These are phyloP conservation scores for Botia almorhae DNA, from an alignment of 2,797 vertebrate genomes.

Conservation along the genomic window DNA sequence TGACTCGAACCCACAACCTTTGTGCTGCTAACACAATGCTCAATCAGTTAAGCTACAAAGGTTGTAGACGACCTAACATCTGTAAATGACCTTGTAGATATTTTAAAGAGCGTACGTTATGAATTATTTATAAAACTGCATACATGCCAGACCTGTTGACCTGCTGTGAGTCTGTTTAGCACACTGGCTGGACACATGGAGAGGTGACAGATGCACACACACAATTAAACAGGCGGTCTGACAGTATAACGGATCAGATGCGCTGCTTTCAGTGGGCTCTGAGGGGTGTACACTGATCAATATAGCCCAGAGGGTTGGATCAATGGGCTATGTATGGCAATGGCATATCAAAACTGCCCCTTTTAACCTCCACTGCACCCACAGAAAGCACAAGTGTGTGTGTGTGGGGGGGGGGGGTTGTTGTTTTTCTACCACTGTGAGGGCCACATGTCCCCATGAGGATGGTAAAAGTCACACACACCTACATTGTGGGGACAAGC, in stretches of 20 bases:
- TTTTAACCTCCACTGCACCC: background rate
- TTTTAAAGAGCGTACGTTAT: background rate
- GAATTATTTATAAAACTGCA: constrained; percentile 34
- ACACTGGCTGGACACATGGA: background rate
- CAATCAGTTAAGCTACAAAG: too few relatives aligned
- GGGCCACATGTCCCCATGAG: too few relatives aligned
- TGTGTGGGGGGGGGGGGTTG: background rate
- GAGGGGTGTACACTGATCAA: constrained; percentile 20
- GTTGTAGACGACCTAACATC: too few relatives aligned
- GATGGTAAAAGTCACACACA: too few relatives aligned
- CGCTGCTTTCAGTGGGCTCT: constrained; percentile 9
- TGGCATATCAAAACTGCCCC: constrained; percentile 15
- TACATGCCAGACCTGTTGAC: constrained; percentile 11
- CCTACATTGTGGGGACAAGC: too few relatives aligned
- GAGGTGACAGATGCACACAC: constrained; percentile 6
- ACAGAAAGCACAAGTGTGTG: background rate
- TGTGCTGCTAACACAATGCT: too few relatives aligned
- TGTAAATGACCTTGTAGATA: too few relatives aligned
- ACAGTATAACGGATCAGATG: constrained; percentile 6
- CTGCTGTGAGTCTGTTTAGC: constrained; percentile 17
- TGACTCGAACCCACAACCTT: too few relatives aligned
- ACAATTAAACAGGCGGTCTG: constrained; percentile 14
- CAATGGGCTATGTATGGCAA: constrained; percentile 14
- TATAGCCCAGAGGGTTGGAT: constrained; percentile 22
- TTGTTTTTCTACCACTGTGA: too few relatives aligned